A percentile compares a stretch with the other conserved stretches of the same genome.
phyloP scores from a whole-genome alignment of 1,140 invertebrate species.

The Brachionus rubens region DNA sequence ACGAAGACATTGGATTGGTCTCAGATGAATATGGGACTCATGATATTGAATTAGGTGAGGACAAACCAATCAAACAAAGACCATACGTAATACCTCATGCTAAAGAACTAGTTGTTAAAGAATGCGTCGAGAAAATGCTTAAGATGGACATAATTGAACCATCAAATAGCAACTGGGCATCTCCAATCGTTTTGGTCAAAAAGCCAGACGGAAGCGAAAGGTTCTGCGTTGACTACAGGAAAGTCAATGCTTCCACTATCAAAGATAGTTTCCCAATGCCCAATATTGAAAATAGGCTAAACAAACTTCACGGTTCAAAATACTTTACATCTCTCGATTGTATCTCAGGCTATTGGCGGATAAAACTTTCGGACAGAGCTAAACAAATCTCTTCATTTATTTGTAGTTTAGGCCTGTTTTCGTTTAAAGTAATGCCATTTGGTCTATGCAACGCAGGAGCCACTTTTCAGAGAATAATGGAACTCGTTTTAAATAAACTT shows the following conservation, averaged over 20 bases:
- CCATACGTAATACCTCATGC: background rate
- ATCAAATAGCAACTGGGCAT: no score
- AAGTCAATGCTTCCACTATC: background rate
- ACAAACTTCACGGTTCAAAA: background rate
- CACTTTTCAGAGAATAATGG: constrained; percentile 61
- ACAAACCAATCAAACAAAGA: background rate
- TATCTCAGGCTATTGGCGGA: constrained; percentile 55
- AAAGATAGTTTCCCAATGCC: constrained; percentile 32
- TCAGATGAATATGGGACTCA: background rate
- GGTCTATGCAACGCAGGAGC: constrained; percentile 58
- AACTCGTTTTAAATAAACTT: constrained; percentile 54
- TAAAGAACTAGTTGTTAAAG: background rate
- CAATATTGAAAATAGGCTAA: constrained; percentile 23
- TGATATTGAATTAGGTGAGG: background rate
- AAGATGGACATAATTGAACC: no score
- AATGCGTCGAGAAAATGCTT: no score
- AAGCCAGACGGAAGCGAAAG: no score
- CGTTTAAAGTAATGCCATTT: constrained; percentile 54
- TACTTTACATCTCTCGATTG: constrained; percentile 53
- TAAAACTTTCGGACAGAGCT: constrained; percentile 50
- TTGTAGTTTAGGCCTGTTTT: background rate
- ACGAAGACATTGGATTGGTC: background rate
- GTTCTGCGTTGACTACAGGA: constrained; percentile 24
- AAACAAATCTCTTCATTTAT: constrained; percentile 50
- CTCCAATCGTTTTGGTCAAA: no score